These are phyloP conservation scores for Deroplatys truncata DNA, from an alignment of 2,888 invertebrate species.

Conservation along the genomic window DNA sequence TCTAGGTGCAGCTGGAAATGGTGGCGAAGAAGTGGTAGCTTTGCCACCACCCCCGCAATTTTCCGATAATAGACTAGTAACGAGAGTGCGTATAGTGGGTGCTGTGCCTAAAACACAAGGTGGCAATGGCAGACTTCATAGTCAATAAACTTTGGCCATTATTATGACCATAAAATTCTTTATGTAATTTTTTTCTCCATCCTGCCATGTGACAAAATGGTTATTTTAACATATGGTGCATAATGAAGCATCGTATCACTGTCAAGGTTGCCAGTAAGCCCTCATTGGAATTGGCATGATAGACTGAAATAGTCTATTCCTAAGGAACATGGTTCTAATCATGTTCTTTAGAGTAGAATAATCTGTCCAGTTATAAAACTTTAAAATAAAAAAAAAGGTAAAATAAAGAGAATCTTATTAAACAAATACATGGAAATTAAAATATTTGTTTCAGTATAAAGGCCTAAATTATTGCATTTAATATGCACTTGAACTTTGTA, in stretches of 20 bases:
- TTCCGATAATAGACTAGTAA: constrained; percentile 64
- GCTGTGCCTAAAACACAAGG: constrained; percentile 64
- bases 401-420: background rate
- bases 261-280: background rate
- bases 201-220: background rate
- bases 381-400: background rate
- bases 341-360: background rate
- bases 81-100: constrained; percentile 72
- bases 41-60: constrained; percentile 78
- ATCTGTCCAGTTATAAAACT: background rate
- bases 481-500: background rate
- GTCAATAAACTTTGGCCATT: constrained; percentile 14
- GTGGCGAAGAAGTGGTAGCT: constrained; percentile 60
- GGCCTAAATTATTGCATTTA: background rate
- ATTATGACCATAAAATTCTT: background rate
- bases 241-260: background rate
- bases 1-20: constrained; percentile 43
- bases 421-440: background rate
- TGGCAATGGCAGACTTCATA: constrained; percentile 22
- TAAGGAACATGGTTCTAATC: background rate
- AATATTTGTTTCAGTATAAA: background rate
- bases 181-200: background rate
- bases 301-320: background rate
- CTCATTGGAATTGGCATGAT: background rate
- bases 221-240: background rate